These are phyloP conservation scores for Patiria miniata DNA, from an alignment of 35 echinoderm and acorn worm genomes.

Conservation along the genomic window DNA sequence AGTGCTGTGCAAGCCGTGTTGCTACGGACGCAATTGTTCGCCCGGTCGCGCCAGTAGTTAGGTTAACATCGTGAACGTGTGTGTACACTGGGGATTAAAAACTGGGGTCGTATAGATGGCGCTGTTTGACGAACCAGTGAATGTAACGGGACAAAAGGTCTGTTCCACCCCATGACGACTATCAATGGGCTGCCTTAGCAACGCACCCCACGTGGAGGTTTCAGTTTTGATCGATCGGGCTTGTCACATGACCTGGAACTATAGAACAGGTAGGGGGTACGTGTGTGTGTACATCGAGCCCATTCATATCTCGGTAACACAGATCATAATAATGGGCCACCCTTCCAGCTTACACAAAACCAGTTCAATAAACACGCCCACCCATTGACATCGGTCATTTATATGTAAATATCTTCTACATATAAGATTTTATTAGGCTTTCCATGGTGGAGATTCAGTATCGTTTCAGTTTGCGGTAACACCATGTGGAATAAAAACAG, in stretches of 20 bases:
- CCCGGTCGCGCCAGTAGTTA: not conserved
- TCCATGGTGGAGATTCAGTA: too few relatives aligned
- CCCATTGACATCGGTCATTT: not conserved
- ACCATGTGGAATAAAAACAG: too few relatives aligned
- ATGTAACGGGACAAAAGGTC: not conserved
- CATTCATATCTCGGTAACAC: not conserved
- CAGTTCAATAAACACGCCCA: not conserved
- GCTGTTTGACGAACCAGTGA: not conserved
- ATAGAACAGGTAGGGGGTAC: too few relatives aligned
- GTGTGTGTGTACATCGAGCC: not conserved
- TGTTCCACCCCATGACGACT: conserved; percentile 50
- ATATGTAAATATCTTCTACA: not conserved
- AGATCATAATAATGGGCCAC: not conserved
- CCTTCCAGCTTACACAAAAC: not conserved
- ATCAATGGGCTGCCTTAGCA: conserved; percentile 10
- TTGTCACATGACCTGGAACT: not conserved
- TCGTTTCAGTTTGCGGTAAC: too few relatives aligned
- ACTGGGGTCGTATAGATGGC: conserved; percentile 5
- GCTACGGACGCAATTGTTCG: conserved; percentile 45
- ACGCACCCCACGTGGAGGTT: not conserved
- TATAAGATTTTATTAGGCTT: too few relatives aligned
- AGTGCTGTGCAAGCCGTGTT: conserved; percentile 17
- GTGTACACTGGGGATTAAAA: not conserved
- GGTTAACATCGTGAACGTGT: not conserved
- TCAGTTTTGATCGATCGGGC: not conserved